These are phyloP conservation scores for Brachypterus glaber DNA, from an alignment of 2,888 invertebrate species.

Conservation along the genomic window DNA sequence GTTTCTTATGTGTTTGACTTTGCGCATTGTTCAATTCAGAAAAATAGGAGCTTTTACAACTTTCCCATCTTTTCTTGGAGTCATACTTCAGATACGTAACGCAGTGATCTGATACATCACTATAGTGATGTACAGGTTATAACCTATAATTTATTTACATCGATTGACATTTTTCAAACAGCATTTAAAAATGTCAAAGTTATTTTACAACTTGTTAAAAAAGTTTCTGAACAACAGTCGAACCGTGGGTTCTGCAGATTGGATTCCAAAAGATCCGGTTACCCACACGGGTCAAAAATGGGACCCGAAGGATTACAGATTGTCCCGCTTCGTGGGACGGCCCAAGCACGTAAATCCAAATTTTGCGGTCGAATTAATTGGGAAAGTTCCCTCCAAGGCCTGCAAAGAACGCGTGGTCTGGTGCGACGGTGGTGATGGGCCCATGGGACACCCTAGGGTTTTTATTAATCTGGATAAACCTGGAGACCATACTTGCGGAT, in stretches of 20 bases:
- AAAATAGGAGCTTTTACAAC: too few relatives aligned
- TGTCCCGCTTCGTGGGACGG: constrained; percentile 66
- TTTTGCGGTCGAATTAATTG: constrained; percentile 86
- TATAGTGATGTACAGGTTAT: too few relatives aligned
- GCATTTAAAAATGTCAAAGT: too few relatives aligned
- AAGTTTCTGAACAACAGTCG: too few relatives aligned
- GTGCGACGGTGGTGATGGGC: constrained; percentile 94
- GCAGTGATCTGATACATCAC: too few relatives aligned
- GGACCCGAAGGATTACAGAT: constrained; percentile 68
- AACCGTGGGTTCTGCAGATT: constrained; percentile 19
- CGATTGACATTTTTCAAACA: too few relatives aligned
- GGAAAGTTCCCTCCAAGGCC: constrained; percentile 71
- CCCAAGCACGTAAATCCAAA: constrained; percentile 77
- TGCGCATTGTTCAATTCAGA: too few relatives aligned
- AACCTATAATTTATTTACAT: too few relatives aligned
- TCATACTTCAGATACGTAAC: too few relatives aligned
- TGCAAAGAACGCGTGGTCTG: constrained; percentile 70
- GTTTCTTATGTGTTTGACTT: too few relatives aligned
- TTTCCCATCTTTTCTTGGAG: too few relatives aligned
- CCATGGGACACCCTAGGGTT: constrained; percentile 94
- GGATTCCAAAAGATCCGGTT: constrained; percentile 39
- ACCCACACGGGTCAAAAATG: constrained; percentile 65
- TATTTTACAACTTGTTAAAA: too few relatives aligned
- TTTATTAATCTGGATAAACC: constrained; percentile 98
- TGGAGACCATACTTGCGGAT: constrained; percentile 86